A percentile compares a stretch with the other conserved stretches of the same genome.
Evolutionary conservation across 2,113 vertebrate genomes (phyloP).

Genomic region (Myrmecophaga tridactyla): DNA sequence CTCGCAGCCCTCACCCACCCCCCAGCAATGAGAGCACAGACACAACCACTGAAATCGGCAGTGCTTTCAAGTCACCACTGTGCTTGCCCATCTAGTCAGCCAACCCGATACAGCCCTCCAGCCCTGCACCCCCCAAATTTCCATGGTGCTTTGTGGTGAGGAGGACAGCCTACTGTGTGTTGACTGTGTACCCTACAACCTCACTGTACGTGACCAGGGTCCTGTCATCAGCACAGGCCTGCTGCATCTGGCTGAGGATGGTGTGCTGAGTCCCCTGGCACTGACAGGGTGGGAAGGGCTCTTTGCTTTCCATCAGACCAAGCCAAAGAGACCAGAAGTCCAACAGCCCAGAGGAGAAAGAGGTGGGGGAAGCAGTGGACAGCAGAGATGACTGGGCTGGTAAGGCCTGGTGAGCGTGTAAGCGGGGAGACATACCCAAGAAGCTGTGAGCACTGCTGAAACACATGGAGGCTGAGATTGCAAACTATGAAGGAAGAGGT

Average conservation of each 20-base stretch:
- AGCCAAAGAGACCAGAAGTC: constrained; percentile 79
- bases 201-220: constrained; percentile 94
- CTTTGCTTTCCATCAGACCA: constrained; percentile 77
- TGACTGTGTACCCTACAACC: constrained; percentile 95
- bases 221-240: constrained; percentile 90
- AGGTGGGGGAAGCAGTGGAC: constrained; percentile 83
- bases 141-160: constrained; percentile 96
- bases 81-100: constrained; percentile 96
- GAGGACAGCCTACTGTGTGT: constrained; percentile 93
- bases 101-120: constrained; percentile 95
- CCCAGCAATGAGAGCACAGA: constrained; percentile 99
- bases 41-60: constrained; percentile 98
- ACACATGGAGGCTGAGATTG: constrained; percentile 98
- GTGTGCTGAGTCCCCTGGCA: constrained; percentile 90
- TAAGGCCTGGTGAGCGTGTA: constrained; percentile 85
- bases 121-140: constrained; percentile 96
- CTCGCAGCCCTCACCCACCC: constrained; percentile 96
- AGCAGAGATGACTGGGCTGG: constrained; percentile 84
- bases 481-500: constrained; percentile 98
- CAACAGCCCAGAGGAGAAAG: constrained; percentile 87
- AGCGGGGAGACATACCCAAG: constrained; percentile 97
- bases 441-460: constrained; percentile 97
- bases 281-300: constrained; percentile 82
- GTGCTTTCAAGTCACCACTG: constrained; percentile 97
- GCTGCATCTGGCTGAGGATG: no score